phyloP scores from a whole-genome alignment of 2,888 invertebrate genomes.

The Leucophenga montana region DNA sequence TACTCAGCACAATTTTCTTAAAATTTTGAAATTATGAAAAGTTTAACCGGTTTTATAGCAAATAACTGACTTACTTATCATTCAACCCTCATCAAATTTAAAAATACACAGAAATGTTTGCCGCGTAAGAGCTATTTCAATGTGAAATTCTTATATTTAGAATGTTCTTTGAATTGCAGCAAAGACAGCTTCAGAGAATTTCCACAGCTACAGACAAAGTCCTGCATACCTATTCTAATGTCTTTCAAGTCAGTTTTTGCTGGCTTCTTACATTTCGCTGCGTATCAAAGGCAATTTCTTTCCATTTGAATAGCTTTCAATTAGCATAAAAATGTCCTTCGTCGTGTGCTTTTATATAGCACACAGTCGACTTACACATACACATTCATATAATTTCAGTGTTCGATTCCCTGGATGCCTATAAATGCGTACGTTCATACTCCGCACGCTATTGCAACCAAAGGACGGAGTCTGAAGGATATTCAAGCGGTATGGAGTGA shows the following conservation, averaged over 20 bases:
- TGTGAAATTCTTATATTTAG: too few species aligned
- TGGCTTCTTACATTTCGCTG: conserved; percentile 1
- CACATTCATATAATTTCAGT: neutral
- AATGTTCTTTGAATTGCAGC: too few species aligned
- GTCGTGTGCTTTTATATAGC: conserved; percentile 40
- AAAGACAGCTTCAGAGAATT: too few species aligned
- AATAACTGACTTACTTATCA: too few species aligned
- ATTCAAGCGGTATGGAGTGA: too few species aligned
- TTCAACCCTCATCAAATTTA: too few species aligned
- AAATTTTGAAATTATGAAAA: too few species aligned
- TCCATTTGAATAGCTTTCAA: conserved; percentile 67
- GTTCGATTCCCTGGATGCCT: conserved; percentile 49
- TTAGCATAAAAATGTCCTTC: conserved; percentile 70
- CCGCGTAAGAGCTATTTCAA: too few species aligned
- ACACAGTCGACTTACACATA: conserved; percentile 9
- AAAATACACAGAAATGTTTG: too few species aligned
- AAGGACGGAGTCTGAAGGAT: neutral
- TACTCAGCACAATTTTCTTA: too few species aligned
- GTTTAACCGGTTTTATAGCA: too few species aligned
- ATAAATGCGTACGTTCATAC: conserved; percentile 48
- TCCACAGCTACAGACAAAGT: neutral
- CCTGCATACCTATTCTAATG: neutral
- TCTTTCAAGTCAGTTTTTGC: conserved; percentile 1
- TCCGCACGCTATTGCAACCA: neutral
- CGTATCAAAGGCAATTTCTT: conserved; percentile 57